Conservation (phyloP, 53 echinoderm and acorn worm species). For the Luidia sarsii region DNA sequence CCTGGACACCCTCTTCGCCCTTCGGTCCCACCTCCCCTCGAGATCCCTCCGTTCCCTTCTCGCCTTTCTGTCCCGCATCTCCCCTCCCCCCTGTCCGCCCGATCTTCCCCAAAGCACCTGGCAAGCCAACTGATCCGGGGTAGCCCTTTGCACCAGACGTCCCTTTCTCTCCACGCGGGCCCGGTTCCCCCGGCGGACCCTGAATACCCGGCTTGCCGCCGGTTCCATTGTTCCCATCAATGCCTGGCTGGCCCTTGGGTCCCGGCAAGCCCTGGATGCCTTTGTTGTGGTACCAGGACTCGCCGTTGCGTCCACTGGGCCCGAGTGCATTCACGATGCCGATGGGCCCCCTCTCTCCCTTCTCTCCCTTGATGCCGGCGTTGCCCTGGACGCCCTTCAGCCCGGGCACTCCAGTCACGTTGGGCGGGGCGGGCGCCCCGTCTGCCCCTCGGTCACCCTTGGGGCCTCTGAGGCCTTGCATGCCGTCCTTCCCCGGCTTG, state of each 20-base stretch:
- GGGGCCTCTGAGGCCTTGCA: constrained; percentile 19
- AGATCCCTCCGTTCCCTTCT: constrained; percentile 19
- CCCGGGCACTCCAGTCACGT: constrained; percentile 40
- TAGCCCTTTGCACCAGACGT: constrained; percentile 1
- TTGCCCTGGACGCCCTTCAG: background rate
- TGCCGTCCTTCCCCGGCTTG: constrained; percentile 26
- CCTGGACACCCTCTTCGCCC: constrained; percentile 20
- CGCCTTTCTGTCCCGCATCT: constrained; percentile 13
- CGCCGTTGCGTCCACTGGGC: background rate
- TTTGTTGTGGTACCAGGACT: background rate
- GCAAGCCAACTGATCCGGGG: background rate
- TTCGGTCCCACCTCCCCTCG: constrained; percentile 11
- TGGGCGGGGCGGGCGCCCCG: constrained; percentile 30
- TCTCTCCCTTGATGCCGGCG: constrained; percentile 20
- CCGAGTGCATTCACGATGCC: constrained; percentile 30
- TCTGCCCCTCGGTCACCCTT: constrained; percentile 16
- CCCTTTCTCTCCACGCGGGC: constrained; percentile 19
- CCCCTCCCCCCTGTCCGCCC: constrained; percentile 25
- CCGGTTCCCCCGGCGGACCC: constrained; percentile 15
- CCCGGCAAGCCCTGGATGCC: background rate
- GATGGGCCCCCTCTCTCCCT: constrained; percentile 37
- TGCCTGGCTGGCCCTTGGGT: background rate
- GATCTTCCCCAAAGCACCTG: background rate
- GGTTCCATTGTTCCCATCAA: constrained; percentile 26
- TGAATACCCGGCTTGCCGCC: constrained; percentile 7